A percentile compares a stretch with the other conserved stretches of the same genome.
Evolutionary conservation across 2,888 invertebrate species (phyloP).

Genomic region (Macrosoma leucophasiata): DNA sequence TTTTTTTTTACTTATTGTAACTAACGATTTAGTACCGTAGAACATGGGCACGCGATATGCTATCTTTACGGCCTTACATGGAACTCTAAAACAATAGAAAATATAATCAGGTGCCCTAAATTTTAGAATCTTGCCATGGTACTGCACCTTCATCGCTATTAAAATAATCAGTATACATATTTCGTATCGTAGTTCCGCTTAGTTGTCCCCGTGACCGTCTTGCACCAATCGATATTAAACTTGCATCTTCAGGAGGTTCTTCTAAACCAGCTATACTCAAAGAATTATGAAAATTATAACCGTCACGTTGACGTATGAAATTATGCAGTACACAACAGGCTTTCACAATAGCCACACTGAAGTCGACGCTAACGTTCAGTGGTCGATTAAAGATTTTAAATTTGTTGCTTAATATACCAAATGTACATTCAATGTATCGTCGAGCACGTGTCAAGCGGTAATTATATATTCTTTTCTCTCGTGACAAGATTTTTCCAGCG

Average conservation of each 20-base stretch:
- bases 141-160: slow-evolving; percentile 12
- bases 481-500: slow-evolving; percentile 11
- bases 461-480: slow-evolving; percentile 14
- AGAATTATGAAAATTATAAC: slow-evolving; percentile 12
- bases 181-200: slow-evolving; percentile 13
- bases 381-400: slow-evolving; percentile 24
- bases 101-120: slow-evolving; percentile 4
- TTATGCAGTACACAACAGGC: slow-evolving; percentile 10
- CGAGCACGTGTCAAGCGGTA: slow-evolving; percentile 8
- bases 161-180: slow-evolving; percentile 16
- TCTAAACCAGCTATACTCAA: slow-evolving; percentile 13
- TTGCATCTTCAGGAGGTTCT: slow-evolving; percentile 7
- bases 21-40: too few relatives aligned
- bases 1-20: too few relatives aligned
- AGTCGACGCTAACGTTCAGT: slow-evolving; percentile 16
- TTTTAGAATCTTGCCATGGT: slow-evolving; percentile 14
- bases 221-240: too few relatives aligned
- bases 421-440: slow-evolving; percentile 6
- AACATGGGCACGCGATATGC: too few relatives aligned
- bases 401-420: slow-evolving; percentile 7
- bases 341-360: slow-evolving; percentile 7
- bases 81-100: slow-evolving; percentile 9
- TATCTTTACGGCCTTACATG: too few relatives aligned
- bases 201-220: slow-evolving; percentile 6
- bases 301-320: slow-evolving; percentile 7